A percentile compares a stretch with the other conserved stretches of the same genome.
Conservation (phyloP, 2,888 invertebrate species). For the Cataglyphis cursor region DNA sequence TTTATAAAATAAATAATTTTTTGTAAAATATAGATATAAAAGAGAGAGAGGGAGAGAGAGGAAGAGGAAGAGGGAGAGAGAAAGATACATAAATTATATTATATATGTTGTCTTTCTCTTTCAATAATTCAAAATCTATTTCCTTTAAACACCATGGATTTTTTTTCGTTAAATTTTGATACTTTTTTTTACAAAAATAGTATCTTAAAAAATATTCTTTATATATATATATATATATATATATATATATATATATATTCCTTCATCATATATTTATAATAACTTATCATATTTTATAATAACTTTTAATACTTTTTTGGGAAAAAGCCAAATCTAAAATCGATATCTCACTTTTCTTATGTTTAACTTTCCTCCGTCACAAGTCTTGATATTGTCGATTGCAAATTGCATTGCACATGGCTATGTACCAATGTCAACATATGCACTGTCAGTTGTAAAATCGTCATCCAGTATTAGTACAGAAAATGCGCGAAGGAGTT, state of each 20-base stretch:
- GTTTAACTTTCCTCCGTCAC: not conserved
- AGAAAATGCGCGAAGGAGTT: conserved; percentile 52
- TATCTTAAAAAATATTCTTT: not conserved
- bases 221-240: not conserved
- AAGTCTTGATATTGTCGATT: not conserved
- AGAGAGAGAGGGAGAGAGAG: no score
- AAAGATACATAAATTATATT: not conserved
- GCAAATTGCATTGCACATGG: not conserved
- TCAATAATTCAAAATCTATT: not conserved
- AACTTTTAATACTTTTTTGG: not conserved
- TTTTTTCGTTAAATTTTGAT: not conserved
- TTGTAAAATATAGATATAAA: not conserved
- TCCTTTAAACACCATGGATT: not conserved
- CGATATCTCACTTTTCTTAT: not conserved
- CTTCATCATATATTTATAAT: not conserved
- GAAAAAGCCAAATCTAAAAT: not conserved
- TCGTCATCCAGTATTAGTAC: not conserved
- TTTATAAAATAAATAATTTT: not conserved
- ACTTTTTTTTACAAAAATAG: not conserved
- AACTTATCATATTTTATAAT: not conserved
- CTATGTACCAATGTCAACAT: not conserved
- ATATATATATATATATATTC: not conserved
- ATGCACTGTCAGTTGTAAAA: conserved; percentile 4
- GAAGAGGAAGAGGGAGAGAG: no score
- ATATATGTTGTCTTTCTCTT: no score